Percentiles rank a stretch among this genome's conserved stretches.
phyloP scores from a whole-genome alignment of 2,113 vertebrate species.

The Mastomys natalensis region DNA sequence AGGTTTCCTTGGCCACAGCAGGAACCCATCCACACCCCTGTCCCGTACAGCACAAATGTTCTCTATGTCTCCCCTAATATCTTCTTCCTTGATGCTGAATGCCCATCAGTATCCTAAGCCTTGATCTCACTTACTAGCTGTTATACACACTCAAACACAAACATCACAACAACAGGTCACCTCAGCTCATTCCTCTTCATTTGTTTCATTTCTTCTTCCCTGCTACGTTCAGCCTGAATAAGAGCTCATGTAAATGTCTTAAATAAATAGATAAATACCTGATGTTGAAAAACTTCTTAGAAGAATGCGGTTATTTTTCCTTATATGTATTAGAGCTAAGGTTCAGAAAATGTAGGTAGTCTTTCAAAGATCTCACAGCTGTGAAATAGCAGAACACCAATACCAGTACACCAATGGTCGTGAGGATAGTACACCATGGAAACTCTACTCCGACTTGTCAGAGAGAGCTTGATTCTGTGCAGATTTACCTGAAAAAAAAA shows the following conservation, averaged over 20 bases:
- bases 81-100: neutral
- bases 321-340: neutral
- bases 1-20: neutral
- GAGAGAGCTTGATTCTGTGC: neutral
- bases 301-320: neutral
- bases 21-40: neutral
- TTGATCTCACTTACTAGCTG: neutral
- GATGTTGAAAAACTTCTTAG: neutral
- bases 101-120: neutral
- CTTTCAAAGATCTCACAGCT: neutral
- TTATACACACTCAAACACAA: neutral
- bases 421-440: rapidly evolving
- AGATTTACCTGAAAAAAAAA: neutral
- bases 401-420: neutral
- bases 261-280: neutral
- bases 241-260: neutral
- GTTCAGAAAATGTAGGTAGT: neutral
- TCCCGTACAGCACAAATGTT: neutral
- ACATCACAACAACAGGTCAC: neutral
- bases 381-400: neutral
- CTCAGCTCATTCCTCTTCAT: neutral
- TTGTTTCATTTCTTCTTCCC: conserved; percentile 18
- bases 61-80: neutral
- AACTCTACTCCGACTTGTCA: neutral
- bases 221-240: neutral